These are phyloP conservation scores for Nothocercus nigrocapillus DNA, from an alignment of 2,113 vertebrate species.

Conservation along the genomic window DNA sequence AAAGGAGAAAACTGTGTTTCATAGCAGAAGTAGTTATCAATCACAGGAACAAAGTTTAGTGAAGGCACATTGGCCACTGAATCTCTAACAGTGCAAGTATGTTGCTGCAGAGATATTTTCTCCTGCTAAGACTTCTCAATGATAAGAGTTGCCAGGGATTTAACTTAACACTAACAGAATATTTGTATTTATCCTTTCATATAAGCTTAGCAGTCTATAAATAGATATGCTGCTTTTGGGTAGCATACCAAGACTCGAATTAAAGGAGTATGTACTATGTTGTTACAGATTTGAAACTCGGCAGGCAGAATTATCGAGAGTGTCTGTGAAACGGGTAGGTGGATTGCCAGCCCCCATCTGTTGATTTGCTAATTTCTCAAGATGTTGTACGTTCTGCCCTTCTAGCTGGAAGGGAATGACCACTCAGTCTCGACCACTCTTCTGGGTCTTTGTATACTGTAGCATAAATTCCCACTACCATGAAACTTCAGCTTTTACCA, in stretches of 20 bases:
- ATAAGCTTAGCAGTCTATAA: background rate
- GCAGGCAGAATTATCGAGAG: no score
- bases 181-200: background rate
- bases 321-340: background rate
- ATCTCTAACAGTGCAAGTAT: background rate
- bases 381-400: background rate
- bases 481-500: background rate
- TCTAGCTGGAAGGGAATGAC: background rate
- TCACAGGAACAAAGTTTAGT: background rate
- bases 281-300: background rate
- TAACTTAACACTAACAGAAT: background rate
- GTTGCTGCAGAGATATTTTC: background rate
- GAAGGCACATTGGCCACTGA: background rate
- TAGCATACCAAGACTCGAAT: background rate
- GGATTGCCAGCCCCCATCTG: background rate
- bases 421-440: background rate
- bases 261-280: background rate
- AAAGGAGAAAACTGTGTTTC: background rate
- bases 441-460: background rate
- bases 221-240: background rate
- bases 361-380: background rate
- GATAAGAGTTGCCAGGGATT: background rate
- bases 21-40: background rate
- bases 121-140: background rate
- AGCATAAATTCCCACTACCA: background rate